Evolutionary conservation across 2,113 vertebrate species (phyloP).

Genomic region (Pelecanus crispus): DNA sequence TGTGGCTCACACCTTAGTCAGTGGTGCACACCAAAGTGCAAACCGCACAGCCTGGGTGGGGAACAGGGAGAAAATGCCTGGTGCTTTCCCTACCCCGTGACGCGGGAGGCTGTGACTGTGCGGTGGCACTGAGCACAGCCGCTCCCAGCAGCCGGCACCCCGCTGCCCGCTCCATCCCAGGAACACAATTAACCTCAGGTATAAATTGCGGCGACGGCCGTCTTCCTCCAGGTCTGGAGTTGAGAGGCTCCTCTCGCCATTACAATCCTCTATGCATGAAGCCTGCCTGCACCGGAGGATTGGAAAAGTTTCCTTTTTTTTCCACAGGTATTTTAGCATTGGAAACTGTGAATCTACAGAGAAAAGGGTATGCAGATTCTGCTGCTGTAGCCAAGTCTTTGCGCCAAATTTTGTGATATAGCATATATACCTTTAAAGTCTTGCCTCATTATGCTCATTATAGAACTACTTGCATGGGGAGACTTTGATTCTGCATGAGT

Average conservation of each 20-base stretch:
- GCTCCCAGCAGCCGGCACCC: rapidly evolving
- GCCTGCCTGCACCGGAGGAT: rapidly evolving
- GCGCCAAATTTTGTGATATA: not conserved
- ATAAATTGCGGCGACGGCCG: rapidly evolving
- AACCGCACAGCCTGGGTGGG: not conserved
- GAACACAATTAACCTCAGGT: rapidly evolving
- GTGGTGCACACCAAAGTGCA: not conserved
- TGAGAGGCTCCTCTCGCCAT: not conserved
- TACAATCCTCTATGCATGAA: not conserved
- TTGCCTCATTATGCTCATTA: not conserved
- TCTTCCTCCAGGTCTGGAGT: not conserved
- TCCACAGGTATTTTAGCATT: not conserved
- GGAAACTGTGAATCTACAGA: not conserved
- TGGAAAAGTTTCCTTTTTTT: not conserved
- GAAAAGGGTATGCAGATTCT: not conserved
- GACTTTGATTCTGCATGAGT: slow-evolving; percentile 28
- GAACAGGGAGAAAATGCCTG: not conserved
- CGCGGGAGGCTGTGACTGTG: rapidly evolving
- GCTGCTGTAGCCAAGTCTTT: not conserved
- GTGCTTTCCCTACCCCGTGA: not conserved
- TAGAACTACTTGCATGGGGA: slow-evolving; percentile 14
- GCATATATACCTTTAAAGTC: not conserved
- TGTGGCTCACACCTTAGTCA: not conserved
- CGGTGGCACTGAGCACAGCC: rapidly evolving
- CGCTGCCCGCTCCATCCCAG: rapidly evolving